Conservation (phyloP, 2,888 invertebrate species). For the Octodonta nipae region DNA sequence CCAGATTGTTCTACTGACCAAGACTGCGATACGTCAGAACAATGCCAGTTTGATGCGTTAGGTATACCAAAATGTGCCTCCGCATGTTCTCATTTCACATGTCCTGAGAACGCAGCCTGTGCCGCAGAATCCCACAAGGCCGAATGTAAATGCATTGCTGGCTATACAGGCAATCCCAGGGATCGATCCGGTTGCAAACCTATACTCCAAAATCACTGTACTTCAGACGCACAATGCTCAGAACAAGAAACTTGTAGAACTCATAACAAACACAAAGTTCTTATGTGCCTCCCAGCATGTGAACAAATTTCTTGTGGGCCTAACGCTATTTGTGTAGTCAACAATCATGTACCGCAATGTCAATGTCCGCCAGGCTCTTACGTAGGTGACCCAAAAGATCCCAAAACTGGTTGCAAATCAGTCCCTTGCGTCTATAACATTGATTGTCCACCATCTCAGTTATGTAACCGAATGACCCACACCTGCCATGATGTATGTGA, state of each 20-base stretch:
- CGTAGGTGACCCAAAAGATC: constrained; percentile 73
- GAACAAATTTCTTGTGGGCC: constrained; percentile 67
- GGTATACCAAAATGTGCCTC: constrained; percentile 72
- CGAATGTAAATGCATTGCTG: constrained; percentile 69
- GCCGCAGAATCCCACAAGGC: constrained; percentile 58
- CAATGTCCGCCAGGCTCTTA: constrained; percentile 79
- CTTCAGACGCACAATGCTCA: constrained; percentile 65
- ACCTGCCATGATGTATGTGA: constrained; percentile 71
- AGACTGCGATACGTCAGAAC: constrained; percentile 56
- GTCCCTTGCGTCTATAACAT: constrained; percentile 79
- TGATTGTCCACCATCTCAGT: constrained; percentile 65
- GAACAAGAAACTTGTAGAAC: constrained; percentile 68
- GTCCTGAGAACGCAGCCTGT: constrained; percentile 73
- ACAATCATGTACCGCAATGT: constrained; percentile 80
- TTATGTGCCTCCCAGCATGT: constrained; percentile 67
- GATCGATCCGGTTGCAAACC: constrained; percentile 75
- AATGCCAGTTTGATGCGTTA: constrained; percentile 71
- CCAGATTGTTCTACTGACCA: constrained; percentile 61
- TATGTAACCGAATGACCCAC: constrained; percentile 72
- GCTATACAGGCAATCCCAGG: constrained; percentile 79
- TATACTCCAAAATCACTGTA: constrained; percentile 60
- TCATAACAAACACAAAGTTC: constrained; percentile 40
- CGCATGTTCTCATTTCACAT: constrained; percentile 68
- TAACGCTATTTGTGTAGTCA: constrained; percentile 74
- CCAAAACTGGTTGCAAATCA: constrained; percentile 57